These are phyloP conservation scores for Lobophora halterata DNA, from an alignment of 2,888 invertebrate species.

Conservation along the genomic window DNA sequence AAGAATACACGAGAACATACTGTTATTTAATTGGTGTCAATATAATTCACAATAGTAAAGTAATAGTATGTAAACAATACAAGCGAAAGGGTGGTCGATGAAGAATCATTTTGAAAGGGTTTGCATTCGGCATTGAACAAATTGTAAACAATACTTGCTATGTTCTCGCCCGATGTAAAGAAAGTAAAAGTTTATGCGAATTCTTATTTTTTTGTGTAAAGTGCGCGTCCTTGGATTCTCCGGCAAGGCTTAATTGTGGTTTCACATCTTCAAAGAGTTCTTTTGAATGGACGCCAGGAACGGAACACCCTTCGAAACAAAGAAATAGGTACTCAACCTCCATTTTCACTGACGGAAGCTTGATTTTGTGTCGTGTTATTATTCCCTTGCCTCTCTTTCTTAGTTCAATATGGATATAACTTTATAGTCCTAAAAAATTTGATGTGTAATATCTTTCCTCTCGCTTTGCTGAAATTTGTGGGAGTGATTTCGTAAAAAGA, in stretches of 20 bases:
- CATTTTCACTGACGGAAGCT: constrained; percentile 51
- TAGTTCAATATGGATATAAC: too few species aligned
- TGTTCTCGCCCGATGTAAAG: constrained; percentile 55
- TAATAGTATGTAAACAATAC: too few species aligned
- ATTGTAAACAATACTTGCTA: constrained; percentile 50
- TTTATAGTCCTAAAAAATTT: not conserved
- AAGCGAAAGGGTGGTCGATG: constrained; percentile 36
- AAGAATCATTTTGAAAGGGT: constrained; percentile 46
- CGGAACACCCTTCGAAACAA: constrained; percentile 54
- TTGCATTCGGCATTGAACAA: constrained; percentile 44
- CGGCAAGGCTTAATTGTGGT: constrained; percentile 76
- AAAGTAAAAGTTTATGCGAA: constrained; percentile 67
- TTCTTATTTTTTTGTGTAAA: constrained; percentile 62
- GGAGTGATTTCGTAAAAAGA: too few species aligned
- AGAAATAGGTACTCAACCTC: constrained; percentile 54
- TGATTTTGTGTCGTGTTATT: constrained; percentile 28
- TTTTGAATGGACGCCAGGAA: constrained; percentile 54
- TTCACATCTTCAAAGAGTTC: constrained; percentile 75
- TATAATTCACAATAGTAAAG: constrained; percentile 20
- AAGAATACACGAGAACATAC: not conserved
- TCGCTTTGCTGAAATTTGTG: too few species aligned
- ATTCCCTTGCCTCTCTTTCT: constrained; percentile 1
- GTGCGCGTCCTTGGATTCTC: constrained; percentile 71
- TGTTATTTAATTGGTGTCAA: constrained; percentile 5
- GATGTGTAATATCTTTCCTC: too few species aligned